These are phyloP conservation scores for Dendroctonus ponderosae DNA, from an alignment of 1,140 invertebrate genomes.

Conservation along the genomic window DNA sequence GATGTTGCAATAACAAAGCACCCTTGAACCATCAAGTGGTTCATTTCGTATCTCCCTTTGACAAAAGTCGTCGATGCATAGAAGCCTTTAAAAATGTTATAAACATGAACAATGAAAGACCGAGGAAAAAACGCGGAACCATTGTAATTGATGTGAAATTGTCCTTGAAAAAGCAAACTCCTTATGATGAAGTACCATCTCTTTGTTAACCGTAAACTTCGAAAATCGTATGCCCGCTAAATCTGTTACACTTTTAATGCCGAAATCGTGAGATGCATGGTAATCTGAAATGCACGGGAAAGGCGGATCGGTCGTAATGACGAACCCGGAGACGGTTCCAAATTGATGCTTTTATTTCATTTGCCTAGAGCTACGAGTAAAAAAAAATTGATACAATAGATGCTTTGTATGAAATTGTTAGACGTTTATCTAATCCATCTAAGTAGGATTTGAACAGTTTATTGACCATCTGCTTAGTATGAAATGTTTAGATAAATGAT, in stretches of 20 bases:
- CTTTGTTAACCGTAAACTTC: conserved; percentile 1
- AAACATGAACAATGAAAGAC: no score
- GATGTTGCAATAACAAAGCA: no score
- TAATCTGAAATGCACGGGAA: conserved; percentile 1
- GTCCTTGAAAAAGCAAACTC: conserved; percentile 7
- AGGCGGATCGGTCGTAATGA: conserved; percentile 3
- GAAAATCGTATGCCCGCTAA: conserved; percentile 1
- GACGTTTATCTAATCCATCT: no score
- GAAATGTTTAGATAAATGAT: no score
- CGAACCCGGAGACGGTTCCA: conserved; percentile 1
- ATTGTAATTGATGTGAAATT: conserved; percentile 1
- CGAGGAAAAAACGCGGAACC: not conserved
- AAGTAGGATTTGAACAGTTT: no score
- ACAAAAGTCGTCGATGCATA: no score
- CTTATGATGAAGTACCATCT: conserved; percentile 1
- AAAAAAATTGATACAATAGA: not conserved
- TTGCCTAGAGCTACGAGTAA: conserved; percentile 3
- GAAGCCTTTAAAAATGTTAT: no score
- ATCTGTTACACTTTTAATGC: conserved; percentile 12
- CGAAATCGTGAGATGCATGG: conserved; percentile 13
- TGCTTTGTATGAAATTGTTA: not conserved
- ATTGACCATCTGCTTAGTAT: no score
- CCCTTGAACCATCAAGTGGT: no score
- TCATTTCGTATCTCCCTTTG: no score
- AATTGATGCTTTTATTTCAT: conserved; percentile 12